These are phyloP conservation scores for Shargacucullia verbasci DNA, from an alignment of 2,888 invertebrate species.

Conservation along the genomic window DNA sequence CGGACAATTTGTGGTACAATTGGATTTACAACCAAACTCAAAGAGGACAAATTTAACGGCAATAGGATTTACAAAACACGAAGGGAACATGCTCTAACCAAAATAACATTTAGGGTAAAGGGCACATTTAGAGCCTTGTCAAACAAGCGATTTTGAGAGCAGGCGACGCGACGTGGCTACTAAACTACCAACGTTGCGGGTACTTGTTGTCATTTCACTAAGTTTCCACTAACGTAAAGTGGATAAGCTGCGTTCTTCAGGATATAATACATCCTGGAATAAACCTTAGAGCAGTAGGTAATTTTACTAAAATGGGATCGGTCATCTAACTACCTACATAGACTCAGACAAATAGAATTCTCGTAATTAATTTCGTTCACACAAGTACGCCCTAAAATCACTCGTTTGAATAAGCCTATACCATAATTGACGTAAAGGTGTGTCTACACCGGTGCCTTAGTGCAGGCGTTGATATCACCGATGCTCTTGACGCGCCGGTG, in stretches of 20 bases:
- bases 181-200: no score
- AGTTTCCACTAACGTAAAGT: background rate
- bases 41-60: slow-evolving; percentile 18
- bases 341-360: no score
- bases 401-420: slow-evolving; percentile 11
- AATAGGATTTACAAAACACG: slow-evolving; percentile 33
- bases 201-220: background rate
- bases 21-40: slow-evolving; percentile 14
- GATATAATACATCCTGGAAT: no score
- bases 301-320: no score
- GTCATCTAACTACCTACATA: no score
- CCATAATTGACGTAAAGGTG: slow-evolving; percentile 26
- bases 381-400: slow-evolving; percentile 5
- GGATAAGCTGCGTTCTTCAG: no score
- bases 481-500: slow-evolving; percentile 92
- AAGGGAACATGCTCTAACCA: slow-evolving; percentile 41
- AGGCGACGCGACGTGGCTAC: slow-evolving; percentile 2
- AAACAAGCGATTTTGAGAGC: slow-evolving; percentile 30
- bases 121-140: slow-evolving; percentile 36
- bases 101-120: slow-evolving; percentile 47
- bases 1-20: slow-evolving; percentile 14
- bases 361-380: no score
- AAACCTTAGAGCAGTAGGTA: no score
- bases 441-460: slow-evolving; percentile 79
- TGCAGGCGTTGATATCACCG: slow-evolving; percentile 92